Evolutionary conservation across 2,797 vertebrate genomes (phyloP).

Genomic region (Furcifer pardalis): DNA sequence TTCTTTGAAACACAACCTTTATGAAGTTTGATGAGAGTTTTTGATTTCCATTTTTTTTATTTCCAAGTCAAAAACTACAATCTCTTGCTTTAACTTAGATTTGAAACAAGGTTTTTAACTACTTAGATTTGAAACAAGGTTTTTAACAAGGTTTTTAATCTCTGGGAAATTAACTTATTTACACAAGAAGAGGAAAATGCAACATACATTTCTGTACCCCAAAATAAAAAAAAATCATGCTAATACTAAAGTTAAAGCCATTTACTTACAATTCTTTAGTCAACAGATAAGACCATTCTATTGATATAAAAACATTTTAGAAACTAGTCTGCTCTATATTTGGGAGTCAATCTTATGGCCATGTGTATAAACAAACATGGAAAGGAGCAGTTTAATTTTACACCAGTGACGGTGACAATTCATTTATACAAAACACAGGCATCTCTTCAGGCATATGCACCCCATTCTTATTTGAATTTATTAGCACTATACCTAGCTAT

Average conservation of each 20-base stretch:
- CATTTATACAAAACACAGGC: background rate
- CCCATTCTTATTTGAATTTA: background rate
- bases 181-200: background rate
- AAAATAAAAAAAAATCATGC: background rate
- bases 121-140: background rate
- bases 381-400: background rate
- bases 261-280: background rate
- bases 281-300: background rate
- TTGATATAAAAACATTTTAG: background rate
- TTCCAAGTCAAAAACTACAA: background rate
- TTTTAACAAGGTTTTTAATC: background rate
- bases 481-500: background rate
- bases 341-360: background rate
- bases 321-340: background rate
- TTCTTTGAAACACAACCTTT: background rate
- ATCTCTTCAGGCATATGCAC: background rate
- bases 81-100: background rate
- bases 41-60: background rate
- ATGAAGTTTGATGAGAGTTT: background rate
- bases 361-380: background rate
- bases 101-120: background rate
- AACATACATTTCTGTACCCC: background rate
- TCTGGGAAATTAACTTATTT: background rate
- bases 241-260: background rate
- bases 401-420: background rate